A percentile compares a stretch with the other conserved stretches of the same genome.
Evolutionary conservation across 2,888 invertebrate genomes (phyloP).

Genomic region (Cordilura impudica): DNA sequence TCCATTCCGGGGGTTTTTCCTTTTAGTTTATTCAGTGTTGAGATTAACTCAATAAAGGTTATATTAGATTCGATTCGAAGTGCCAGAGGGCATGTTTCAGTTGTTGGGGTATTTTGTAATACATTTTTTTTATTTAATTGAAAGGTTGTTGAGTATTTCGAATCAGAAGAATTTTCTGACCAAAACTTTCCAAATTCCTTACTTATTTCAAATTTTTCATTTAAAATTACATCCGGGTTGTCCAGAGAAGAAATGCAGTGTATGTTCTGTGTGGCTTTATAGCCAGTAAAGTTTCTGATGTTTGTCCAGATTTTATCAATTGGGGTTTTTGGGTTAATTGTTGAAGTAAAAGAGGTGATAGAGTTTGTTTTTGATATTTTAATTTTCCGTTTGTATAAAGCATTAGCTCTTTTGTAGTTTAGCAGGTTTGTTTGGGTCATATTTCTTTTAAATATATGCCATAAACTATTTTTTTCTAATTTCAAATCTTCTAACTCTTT

Average conservation of each 20-base stretch:
- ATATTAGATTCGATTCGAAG: constrained; percentile 10
- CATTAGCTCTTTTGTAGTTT: constrained; percentile 37
- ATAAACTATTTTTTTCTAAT: constrained; percentile 25
- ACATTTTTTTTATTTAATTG: background rate
- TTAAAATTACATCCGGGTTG: background rate
- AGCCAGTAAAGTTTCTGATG: constrained; percentile 13
- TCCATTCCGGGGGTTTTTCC: constrained; percentile 33
- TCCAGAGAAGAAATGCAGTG: background rate
- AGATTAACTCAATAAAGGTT: background rate
- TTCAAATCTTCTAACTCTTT: constrained; percentile 19
- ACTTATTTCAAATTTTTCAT: background rate
- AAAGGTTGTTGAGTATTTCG: background rate
- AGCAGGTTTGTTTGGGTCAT: constrained; percentile 35
- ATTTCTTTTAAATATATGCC: constrained; percentile 31
- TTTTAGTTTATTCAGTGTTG: constrained; percentile 5
- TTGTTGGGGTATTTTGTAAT: background rate
- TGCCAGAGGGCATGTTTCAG: background rate
- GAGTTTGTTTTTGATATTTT: constrained; percentile 30
- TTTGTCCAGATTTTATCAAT: constrained; percentile 19
- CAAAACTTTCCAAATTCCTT: constrained; percentile 11
- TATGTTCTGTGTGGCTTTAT: background rate
- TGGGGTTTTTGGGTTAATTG: constrained; percentile 10
- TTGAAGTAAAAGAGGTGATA: constrained; percentile 15
- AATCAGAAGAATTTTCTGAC: constrained; percentile 4
- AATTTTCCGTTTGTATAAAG: constrained; percentile 36